A percentile compares a stretch with the other conserved stretches of the same genome.
Evolutionary conservation across 2,797 vertebrate species (phyloP).

Genomic region (Tokudaia muenninki): DNA sequence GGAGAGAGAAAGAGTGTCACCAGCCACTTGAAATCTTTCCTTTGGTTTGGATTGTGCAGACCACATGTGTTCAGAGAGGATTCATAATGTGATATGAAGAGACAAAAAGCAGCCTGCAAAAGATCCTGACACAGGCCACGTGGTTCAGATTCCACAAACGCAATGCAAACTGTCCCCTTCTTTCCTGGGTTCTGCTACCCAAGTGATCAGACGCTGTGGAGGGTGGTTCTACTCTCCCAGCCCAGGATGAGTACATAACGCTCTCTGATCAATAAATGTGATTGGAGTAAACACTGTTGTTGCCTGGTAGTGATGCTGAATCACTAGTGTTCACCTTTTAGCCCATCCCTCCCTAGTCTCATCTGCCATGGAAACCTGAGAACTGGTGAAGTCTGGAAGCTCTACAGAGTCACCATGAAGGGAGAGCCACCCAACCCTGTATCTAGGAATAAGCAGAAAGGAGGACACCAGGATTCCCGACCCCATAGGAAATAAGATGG

Average conservation of each 20-base stretch:
- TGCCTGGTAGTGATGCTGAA: not conserved
- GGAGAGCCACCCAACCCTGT: not conserved
- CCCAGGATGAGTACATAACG: not conserved
- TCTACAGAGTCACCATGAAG: not conserved
- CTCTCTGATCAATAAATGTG: not conserved
- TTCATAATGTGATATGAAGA: not conserved
- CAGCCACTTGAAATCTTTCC: conserved; percentile 2
- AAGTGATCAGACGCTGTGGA: not conserved
- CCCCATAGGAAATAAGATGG: not conserved
- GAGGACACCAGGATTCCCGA: not conserved
- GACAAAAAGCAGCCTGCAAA: not conserved
- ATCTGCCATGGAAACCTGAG: fast-evolving
- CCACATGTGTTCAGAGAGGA: conserved; percentile 23
- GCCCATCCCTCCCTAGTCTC: fast-evolving
- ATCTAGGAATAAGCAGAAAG: not conserved
- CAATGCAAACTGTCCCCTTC: not conserved
- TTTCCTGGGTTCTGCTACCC: fast-evolving
- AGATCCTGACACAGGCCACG: fast-evolving
- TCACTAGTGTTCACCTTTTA: fast-evolving
- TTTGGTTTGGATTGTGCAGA: not conserved
- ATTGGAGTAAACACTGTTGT: not conserved
- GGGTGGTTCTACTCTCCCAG: too few species aligned
- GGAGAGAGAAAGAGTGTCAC: conserved; percentile 14
- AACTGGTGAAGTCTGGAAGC: not conserved
- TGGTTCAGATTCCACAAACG: not conserved